Base-by-base conservation (phyloP, 2,113 vertebrate genomes). In the Ovis aries region DNA sequence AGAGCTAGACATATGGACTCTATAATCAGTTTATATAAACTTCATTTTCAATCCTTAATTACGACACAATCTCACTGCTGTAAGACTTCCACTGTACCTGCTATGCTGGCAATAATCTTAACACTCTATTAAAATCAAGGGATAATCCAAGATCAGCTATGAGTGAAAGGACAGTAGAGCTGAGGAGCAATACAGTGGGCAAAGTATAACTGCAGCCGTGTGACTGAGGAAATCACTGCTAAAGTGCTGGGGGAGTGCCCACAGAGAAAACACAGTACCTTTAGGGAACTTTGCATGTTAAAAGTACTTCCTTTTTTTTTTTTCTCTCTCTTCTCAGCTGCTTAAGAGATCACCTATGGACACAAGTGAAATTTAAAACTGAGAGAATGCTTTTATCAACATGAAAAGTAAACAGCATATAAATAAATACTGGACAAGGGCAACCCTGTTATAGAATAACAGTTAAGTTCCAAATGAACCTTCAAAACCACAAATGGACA, bases 401-500 rank as follows among this genome's bases (percentile, higher is more conserved):
- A 97, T 97, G 92, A 97, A 97, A 97, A 98, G 95, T 94, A 98
- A 98, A 98, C 95, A 98, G 97, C 95, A 96, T 95, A 98, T 96
- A 97, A 98, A 98, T 97, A 98, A 98, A 98, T 98, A 98, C 98
- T 98, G 98, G 98, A 98, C 97, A 52, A 98, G 98, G 97, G 98
- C 97, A 98, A 98, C 95, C 97, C 98, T 98, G 97, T 96, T 97
- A 97, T 23, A 98, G 93, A 96, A 96, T 96, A 97, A 98, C 96
- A 98, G 97, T 74, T 92, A 96, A 97, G 83, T 97, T 98, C 96
- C 94, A 94, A 98, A 97, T 98, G 98, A 98, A 98, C 98, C 98
- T 98, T 98, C 97, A 98, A 98, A 98, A 98, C 96, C 97, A 98
- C 95, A 98, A 98, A 96, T 97, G 98, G 97, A 98, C 98, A 98